Base-by-base conservation (phyloP, 2,888 invertebrate species). In the Sussaba pulchella region DNA sequence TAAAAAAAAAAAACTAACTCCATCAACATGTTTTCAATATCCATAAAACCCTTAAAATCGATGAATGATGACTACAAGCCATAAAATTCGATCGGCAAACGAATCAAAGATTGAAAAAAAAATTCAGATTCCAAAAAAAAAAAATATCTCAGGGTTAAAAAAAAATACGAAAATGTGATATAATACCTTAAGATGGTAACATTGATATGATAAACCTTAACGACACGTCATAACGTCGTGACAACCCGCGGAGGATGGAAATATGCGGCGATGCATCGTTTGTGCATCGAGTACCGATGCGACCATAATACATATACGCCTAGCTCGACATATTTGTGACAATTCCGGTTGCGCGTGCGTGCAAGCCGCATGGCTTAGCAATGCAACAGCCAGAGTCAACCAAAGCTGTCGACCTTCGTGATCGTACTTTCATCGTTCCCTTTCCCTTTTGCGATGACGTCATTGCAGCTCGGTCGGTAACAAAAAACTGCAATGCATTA, bases 361-460 rank as follows among this genome's bases (percentile, higher is more conserved):
- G 52, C n/a, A n/a, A 26, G 26, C 12, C 2, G 50, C 50, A 26
- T n/a, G 52, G 26, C 14, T 24, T 26, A 54, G 52, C 52, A n/a
- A 54, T n/a, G 24, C 1, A 0, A 8, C 6, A 57, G 57, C 17
- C 57, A 57, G 17, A 59, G 36, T 59, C 26, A 50, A 24, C 45
- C 52, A 45, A 31, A 6, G 54, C 21, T n/a, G 0, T n/a, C 41
- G 52, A 64, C 72, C 72, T 73, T 73, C 72, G 63, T 6, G 47
- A 19, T 8, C 14, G 17, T 14, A 63, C 72, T 4, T 63, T 63
- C 45, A 31, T 41, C 10, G n/a, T 21, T 39, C 72, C 26, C 50
- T 73, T 57, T 57, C 57, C 57, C 57, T 57, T 36, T 57, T 31
- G 4, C 2, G 6, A 2, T 31, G 4, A 2, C 31, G n/a, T n/a